These are phyloP conservation scores for Lophochroa leadbeateri DNA, from an alignment of 2,113 vertebrate species.

Conservation along the genomic window DNA sequence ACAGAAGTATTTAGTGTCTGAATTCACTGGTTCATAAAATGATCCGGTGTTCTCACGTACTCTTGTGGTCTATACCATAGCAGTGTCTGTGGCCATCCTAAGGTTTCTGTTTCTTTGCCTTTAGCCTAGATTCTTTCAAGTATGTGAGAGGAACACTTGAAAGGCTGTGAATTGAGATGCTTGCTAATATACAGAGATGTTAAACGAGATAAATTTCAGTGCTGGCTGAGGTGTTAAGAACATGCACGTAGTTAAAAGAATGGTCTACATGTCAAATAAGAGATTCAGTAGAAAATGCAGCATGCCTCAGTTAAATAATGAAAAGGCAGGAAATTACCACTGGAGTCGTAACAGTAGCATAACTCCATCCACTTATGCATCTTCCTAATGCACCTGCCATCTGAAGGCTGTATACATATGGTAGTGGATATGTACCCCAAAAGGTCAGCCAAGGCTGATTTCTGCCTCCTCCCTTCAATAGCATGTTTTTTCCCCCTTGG, in stretches of 20 bases:
- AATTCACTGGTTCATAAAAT: background rate
- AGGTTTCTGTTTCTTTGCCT: background rate
- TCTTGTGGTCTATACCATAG: accelerated
- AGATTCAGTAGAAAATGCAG: background rate
- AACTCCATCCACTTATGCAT: background rate
- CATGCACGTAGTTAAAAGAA: background rate
- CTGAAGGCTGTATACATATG: background rate
- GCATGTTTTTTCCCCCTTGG: accelerated
- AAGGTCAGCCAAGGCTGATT: background rate
- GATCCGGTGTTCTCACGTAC: background rate
- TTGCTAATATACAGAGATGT: background rate
- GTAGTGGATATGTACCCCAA: background rate
- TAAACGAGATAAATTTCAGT: background rate
- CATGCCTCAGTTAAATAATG: background rate
- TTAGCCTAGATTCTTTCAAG: background rate
- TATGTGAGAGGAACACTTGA: background rate
- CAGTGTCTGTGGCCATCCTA: accelerated
- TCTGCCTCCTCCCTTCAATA: background rate
- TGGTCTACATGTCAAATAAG: background rate
- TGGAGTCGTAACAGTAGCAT: background rate
- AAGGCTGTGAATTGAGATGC: background rate
- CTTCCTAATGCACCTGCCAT: background rate
- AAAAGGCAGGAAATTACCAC: background rate
- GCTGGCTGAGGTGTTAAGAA: background rate
- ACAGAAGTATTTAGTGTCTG: background rate